phyloP scores from a whole-genome alignment of 2,797 vertebrate genomes.

The Calcarius lapponicus region DNA sequence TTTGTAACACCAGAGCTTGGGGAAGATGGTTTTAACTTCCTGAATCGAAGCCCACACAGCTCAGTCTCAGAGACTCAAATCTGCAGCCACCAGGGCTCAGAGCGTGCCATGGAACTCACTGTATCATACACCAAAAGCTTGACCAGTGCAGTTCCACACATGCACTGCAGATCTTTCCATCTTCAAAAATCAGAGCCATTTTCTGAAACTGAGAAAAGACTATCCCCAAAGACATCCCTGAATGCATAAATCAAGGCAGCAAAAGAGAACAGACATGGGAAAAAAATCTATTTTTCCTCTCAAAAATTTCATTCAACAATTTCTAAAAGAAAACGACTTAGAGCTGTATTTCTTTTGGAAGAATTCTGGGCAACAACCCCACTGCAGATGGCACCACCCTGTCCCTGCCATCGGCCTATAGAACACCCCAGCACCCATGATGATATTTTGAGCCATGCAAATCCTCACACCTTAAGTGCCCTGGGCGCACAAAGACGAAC shows the following conservation, averaged over 20 bases:
- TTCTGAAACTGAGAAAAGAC: background rate
- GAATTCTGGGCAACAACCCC: background rate
- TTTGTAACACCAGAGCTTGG: background rate
- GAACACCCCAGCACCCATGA: background rate
- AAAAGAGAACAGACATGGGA: background rate
- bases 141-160: background rate
- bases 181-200: background rate
- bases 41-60: rapidly evolving
- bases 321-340: background rate
- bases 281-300: background rate
- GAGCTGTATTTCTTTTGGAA: background rate
- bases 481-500: background rate
- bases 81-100: background rate
- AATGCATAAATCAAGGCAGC: background rate
- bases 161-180: background rate
- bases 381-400: background rate
- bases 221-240: background rate
- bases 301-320: background rate
- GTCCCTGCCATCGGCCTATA: background rate
- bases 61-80: background rate
- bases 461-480: background rate
- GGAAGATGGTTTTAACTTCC: background rate
- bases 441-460: background rate
- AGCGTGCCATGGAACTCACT: background rate
- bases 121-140: background rate